Conservation (phyloP, 1,140 invertebrate genomes). For the Eufriesea mexicana region DNA sequence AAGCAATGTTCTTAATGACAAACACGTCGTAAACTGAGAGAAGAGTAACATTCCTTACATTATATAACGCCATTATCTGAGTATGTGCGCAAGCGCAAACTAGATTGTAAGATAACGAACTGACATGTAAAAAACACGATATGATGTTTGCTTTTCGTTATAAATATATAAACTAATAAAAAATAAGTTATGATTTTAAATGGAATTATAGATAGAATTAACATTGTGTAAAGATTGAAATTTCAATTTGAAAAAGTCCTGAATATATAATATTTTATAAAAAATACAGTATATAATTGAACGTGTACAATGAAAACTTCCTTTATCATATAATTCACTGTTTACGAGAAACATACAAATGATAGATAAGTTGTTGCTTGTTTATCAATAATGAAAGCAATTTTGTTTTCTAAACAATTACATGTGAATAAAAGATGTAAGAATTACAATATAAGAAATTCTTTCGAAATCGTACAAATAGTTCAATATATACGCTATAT, state of each 20-base stretch:
- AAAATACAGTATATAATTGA: not conserved
- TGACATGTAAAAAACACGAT: not conserved
- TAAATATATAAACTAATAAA: not conserved
- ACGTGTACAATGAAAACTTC: not conserved
- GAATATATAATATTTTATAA: not conserved
- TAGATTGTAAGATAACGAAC: conserved; percentile 3
- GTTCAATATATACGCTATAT: no score
- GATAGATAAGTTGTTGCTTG: conserved; percentile 33
- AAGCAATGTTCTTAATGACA: not conserved
- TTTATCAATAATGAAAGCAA: conserved; percentile 15
- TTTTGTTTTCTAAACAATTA: not conserved
- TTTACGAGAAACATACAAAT: conserved; percentile 28
- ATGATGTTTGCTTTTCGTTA: not conserved
- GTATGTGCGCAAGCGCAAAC: conserved; percentile 14
- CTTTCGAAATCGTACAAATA: no score
- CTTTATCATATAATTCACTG: conserved; percentile 1
- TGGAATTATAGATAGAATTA: not conserved
- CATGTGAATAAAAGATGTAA: not conserved
- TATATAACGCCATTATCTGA: conserved; percentile 31
- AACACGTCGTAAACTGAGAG: not conserved
- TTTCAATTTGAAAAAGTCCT: not conserved
- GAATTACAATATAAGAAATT: not conserved
- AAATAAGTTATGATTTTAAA: not conserved
- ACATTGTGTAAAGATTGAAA: not conserved
- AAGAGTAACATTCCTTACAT: not conserved